Conservation (phyloP, 1,140 invertebrate genomes). For the Antheraea mylitta region DNA sequence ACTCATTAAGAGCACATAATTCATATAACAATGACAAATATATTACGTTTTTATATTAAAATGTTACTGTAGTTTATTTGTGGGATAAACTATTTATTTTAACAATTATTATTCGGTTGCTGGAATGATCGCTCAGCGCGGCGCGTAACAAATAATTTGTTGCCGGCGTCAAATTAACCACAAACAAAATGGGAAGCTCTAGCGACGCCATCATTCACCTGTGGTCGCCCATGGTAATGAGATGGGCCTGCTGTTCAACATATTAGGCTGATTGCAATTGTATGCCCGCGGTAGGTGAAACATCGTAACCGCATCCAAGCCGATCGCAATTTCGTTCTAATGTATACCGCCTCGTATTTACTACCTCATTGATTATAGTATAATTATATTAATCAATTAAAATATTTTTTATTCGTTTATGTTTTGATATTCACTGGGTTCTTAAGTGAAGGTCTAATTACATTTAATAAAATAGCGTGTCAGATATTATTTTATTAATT, state of each 20-base stretch:
- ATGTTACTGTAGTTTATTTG: too few species aligned
- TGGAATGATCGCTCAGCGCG: slow-evolving; percentile 64
- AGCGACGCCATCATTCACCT: slow-evolving; percentile 71
- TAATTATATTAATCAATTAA: neutral
- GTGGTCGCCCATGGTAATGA: slow-evolving; percentile 76
- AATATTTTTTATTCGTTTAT: neutral
- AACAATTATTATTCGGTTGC: slow-evolving; percentile 20
- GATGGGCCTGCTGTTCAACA: slow-evolving; percentile 75
- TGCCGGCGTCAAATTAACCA: slow-evolving; percentile 73
- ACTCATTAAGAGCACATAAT: too few species aligned
- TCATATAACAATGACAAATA: neutral
- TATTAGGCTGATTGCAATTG: slow-evolving; percentile 76
- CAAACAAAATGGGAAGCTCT: slow-evolving; percentile 71
- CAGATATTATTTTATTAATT: too few species aligned
- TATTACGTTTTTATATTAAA: neutral
- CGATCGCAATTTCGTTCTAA: slow-evolving; percentile 27
- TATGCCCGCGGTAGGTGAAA: slow-evolving; percentile 36
- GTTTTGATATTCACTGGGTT: neutral
- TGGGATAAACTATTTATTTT: neutral
- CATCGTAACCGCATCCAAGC: slow-evolving; percentile 30
- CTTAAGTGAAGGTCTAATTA: neutral
- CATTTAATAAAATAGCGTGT: too few species aligned
- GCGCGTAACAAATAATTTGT: slow-evolving; percentile 76
- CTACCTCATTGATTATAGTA: neutral
- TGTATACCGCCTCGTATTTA: neutral